Evolutionary conservation across 2,888 invertebrate genomes (phyloP).

Genomic region (Agrochola circellaris): DNA sequence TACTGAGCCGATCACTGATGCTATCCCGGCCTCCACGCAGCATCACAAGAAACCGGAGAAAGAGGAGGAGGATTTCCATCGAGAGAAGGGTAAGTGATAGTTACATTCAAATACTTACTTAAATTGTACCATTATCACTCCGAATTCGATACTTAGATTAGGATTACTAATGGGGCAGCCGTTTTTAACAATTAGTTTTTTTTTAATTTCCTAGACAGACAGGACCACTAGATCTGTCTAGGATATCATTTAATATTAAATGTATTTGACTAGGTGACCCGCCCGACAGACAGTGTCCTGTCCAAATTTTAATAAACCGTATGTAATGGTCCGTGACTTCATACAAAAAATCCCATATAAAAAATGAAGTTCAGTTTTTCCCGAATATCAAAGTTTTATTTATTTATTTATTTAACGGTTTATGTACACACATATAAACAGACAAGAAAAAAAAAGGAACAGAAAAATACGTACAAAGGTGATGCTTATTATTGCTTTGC

Average conservation of each 20-base stretch:
- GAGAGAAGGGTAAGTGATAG: slow-evolving; percentile 79
- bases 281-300: too few species aligned
- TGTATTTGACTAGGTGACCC: not conserved
- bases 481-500: too few species aligned
- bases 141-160: not conserved
- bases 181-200: not conserved
- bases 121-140: not conserved
- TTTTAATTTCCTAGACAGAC: too few species aligned
- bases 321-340: too few species aligned
- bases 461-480: too few species aligned
- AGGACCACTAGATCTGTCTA: not conserved
- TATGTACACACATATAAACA: too few species aligned
- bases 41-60: slow-evolving; percentile 76
- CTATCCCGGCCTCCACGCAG: slow-evolving; percentile 77
- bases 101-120: too few species aligned
- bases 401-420: too few species aligned
- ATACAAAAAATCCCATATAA: not conserved
- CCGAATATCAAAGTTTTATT: too few species aligned
- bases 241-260: not conserved
- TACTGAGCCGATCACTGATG: slow-evolving; percentile 73
- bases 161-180: not conserved
- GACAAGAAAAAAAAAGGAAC: too few species aligned
- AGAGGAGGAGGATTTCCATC: slow-evolving; percentile 74
- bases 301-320: too few species aligned
- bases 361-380: not conserved